Base-by-base conservation (phyloP, 2,888 invertebrate genomes). In the Palloptera scutellata region DNA sequence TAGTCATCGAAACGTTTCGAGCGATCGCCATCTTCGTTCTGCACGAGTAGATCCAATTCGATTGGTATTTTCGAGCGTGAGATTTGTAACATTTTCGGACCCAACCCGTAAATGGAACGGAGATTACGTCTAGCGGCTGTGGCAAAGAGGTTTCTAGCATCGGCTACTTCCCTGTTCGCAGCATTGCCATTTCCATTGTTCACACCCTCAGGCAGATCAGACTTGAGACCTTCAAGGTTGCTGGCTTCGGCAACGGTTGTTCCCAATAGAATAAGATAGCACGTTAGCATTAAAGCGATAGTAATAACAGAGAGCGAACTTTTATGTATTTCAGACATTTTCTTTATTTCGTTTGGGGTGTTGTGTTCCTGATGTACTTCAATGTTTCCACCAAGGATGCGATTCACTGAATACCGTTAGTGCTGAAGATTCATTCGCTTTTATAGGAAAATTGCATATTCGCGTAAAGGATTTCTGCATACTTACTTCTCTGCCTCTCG, bases 1-100 rank as follows among this genome's bases (percentile, higher is more conserved):
- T 92, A 92, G 79, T 92, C 92, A 74, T 92, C 91, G 73, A 90
- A 91, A 73, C 80, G 90, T 84, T 78, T 91, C 8, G 77, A 67
- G 20, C 82, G 79, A n/a, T 78, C 79, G 12, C 70, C 72, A 15
- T 80, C 80, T 11, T 81, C 81, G 19, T 79, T 81, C 60, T 84
- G 81, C 61, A 84, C 73, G 12, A 84, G 65, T 11, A 84, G 72
- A 63, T 84, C 83, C 66, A 84, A 61, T 66, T 81, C 83, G 19
- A 83, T 76, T 9, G 85, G 85, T 41, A 81, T 74, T 67, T 81
- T 81, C 1, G 83, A 78, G 19, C 79, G 81, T 2, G 79, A 75
- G 43, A 81, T 76, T 57, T 77, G 76, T 10, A 78, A 68, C 58
- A 78, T 69, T 54, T 74, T 73, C 2, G 77, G 77, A 3, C 75